Percentiles rank a stretch among this genome's conserved stretches.
Conservation (phyloP, 1,140 invertebrate species). For the Pseudomyrmex pallidus region DNA sequence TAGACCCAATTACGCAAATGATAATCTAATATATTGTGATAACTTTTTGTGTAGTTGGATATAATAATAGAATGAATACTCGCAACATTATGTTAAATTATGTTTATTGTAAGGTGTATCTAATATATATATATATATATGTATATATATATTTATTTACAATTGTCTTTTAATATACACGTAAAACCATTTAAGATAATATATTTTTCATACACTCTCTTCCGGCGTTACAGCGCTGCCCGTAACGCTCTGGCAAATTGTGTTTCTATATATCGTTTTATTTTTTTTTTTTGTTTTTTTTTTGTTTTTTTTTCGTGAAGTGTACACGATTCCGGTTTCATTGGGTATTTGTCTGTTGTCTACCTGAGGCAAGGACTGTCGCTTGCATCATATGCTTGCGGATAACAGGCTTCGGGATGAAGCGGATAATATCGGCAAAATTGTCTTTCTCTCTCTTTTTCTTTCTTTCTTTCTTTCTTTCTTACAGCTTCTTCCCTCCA, state of each 20-base stretch:
- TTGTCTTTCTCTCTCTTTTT: constrained; percentile 17
- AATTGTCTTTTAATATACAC: constrained; percentile 77
- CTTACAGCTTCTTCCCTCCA: not conserved
- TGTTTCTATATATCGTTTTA: constrained; percentile 56
- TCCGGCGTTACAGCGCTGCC: constrained; percentile 62
- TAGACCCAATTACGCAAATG: no score
- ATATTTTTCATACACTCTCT: constrained; percentile 55
- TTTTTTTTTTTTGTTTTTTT: not conserved
- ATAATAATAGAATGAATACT: constrained; percentile 31
- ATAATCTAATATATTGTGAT: no score
- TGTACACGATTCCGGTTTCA: constrained; percentile 44
- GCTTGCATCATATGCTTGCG: constrained; percentile 60
- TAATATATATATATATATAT: constrained; percentile 74
- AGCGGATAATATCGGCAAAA: constrained; percentile 28
- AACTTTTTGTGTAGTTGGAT: not conserved
- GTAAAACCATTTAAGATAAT: constrained; percentile 77
- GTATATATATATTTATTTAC: constrained; percentile 75
- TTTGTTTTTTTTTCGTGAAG: constrained; percentile 43
- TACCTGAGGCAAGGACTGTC: constrained; percentile 65
- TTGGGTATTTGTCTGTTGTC: constrained; percentile 60
- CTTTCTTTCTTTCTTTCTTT: no score
- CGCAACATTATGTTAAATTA: constrained; percentile 75
- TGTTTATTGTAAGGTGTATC: constrained; percentile 80
- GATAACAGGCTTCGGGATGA: constrained; percentile 64
- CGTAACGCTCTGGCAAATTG: constrained; percentile 71